Conservation (phyloP, 2,888 invertebrate species). For the Ditula angustiorana region DNA sequence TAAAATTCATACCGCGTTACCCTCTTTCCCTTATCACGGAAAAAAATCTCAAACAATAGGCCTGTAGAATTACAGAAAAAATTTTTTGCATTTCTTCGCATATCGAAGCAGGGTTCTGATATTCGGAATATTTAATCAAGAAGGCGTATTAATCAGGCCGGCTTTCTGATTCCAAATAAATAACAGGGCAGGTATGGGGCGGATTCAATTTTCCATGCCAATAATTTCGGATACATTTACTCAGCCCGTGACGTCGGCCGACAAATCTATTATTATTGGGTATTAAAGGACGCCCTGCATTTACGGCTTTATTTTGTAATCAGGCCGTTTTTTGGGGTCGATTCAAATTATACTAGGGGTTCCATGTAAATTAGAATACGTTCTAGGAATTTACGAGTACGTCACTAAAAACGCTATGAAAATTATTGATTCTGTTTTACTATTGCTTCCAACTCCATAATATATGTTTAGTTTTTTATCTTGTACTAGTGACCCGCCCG, state of each 20-base stretch:
- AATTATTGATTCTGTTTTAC: too few species aligned
- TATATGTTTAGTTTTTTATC: too few species aligned
- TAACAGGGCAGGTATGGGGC: constrained; percentile 50
- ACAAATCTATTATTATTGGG: constrained; percentile 45
- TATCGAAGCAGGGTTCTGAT: constrained; percentile 52
- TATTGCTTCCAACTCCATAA: too few species aligned
- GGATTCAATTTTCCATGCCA: constrained; percentile 56
- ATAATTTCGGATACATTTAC: constrained; percentile 50
- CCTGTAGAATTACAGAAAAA: constrained; percentile 42
- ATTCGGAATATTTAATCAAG: constrained; percentile 61
- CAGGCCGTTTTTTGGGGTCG: constrained; percentile 25
- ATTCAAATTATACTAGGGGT: constrained; percentile 4
- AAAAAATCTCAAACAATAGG: constrained; percentile 5
- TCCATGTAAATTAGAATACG: neutral
- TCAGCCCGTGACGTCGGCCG: constrained; percentile 40
- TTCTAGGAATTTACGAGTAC: neutral
- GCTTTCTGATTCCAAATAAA: constrained; percentile 57
- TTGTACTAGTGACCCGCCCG: too few species aligned
- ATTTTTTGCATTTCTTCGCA: constrained; percentile 50
- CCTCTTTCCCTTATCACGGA: constrained; percentile 6
- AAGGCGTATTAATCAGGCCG: constrained; percentile 55
- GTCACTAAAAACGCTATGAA: too few species aligned
- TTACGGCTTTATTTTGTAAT: constrained; percentile 36
- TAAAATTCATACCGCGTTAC: neutral
- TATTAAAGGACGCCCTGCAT: constrained; percentile 40